Evolutionary conservation across 2,113 vertebrate species (phyloP), one percentile per base, ranked within the genome.

Genomic region (Morone saxatilis): DNA sequence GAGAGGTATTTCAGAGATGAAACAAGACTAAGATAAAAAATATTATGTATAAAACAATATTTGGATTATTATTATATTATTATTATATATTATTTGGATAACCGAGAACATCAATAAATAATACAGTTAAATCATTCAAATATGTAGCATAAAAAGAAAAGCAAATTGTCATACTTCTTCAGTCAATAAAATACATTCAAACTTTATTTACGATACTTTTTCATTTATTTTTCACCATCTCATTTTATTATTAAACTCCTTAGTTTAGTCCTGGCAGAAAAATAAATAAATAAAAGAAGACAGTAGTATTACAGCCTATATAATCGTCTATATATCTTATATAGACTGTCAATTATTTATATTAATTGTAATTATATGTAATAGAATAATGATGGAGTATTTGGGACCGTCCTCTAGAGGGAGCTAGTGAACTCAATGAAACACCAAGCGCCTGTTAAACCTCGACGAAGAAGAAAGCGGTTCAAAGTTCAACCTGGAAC

Each of bases 401-500:
- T 31, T 31, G 31, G 31, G 45, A 11, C 10, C 45, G 11, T 8
- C 4, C 48, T 31, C 8, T 20, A 69, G 86, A 8, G 38, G 80
- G 54, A 63, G 72, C 53, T 19, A 20, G 19, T 16, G 43, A 47
- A 1, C 1, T 10, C 11, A 12, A 22, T 2, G 16, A 7, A 0
- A 19, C 0, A 10, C 5, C 56, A 6, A 17, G 17, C 40, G 7
- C 10, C 20, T 5, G 16, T 38, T 10, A 40, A 2, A 17, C 6
- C 43, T 3, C 6, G 48, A 66, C 25, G 76, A 60, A 80, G 69
- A 66, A 76, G 61, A 68, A 47, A 1, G 12, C 38, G 31, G 45
- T 22, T 77, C 38, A 74, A 4, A 41, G 76, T 48, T 60, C 3
- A 68, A 6, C 1, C 0, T 11, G 10, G 20, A 22, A 83, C 14